Evolutionary conservation across 2,888 invertebrate genomes (phyloP), one percentile per base, ranked within the genome.

Genomic region (Xylocampa areola): DNA sequence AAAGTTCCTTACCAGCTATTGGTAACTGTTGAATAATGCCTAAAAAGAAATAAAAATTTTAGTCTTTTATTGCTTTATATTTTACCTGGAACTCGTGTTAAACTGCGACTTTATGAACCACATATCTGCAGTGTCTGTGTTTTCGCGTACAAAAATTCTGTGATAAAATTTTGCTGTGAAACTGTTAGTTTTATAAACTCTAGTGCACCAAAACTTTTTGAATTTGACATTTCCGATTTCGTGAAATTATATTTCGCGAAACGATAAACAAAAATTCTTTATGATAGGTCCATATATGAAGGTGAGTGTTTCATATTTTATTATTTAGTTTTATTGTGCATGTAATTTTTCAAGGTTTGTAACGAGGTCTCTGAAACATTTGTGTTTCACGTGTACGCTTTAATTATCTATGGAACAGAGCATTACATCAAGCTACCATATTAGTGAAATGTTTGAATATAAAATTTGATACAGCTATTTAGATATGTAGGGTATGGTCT

Each of bases 281-380:
- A 94, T 94, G 93, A 93, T 92, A 93, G 93, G 93, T 86, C 93
- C 93, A 86, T 90, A 92, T 89, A 94, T 94, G 93, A 93, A 94
- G 93, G 93, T 94, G 82, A 92, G 93, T 91, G 70, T 65, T 57
- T 53, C 47, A 66, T 68, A 68, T 65, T 67, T 76, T 76, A 70
- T 49, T 73, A 61, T 73, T 59, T 51, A 27, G 30, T 33, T 54
- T 55, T 55, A 52, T 33, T 23, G 32, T 19, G 13, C 40, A 33
- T 36, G 23, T 57, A 33, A 29, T 25, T 40, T 17, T 52, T 58
- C 52, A 67, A 51, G 50, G 62, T 10, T 49, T 43, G 27, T 43
- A 16, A 32, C 51, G 48, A 55, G 44, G 55, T 45, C 40, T 61
- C n/a, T 39, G 51, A 29, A 51, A 57, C 41, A 48, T 51, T 41